Evolutionary conservation across 2,888 invertebrate species (phyloP), one percentile per base, ranked within the genome.

Genomic region (Craniophora ligustri): DNA sequence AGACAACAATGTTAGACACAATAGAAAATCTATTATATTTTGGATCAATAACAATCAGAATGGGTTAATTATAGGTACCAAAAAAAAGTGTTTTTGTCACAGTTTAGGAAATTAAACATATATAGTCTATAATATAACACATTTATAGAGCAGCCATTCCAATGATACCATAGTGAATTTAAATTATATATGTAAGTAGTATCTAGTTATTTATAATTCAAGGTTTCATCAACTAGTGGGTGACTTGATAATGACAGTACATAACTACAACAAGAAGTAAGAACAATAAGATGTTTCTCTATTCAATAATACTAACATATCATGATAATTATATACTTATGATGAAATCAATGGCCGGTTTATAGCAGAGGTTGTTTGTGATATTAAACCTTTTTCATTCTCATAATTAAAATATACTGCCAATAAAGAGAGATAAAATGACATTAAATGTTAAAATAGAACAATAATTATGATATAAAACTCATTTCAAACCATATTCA

Each of bases 401-500:
- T 3, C n/a, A n/a, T 23, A 32, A 21, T 19, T 26, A 26, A 14
- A 40, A 31, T 42, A 44, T n/a, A 65, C 36, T 38, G 53, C 23
- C 23, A 41, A 36, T 50, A 35, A 40, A 45, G n/a, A 30, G 45
- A 23, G 18, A 48, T 38, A 5, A 31, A 48, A 47, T 21, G 47
- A 18, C 38, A 57, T 31, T 59, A 32, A 48, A 21, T 38, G 40
- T 49, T 10, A 40, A 18, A 41, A 40, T 41, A 55, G 36, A 44
- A n/a, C n/a, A 53, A 40, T 32, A 8, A 48, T 26, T 39, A 6
- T 15, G 55, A 40, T n/a, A 51, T 8, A 34, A 51, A 58, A 54
- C 38, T 31, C 8, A 66, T 53, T 62, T 36, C 64, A 64, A 72
- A 72, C 74, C 72, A 48, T 63, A 28, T 63, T 11, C 3, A 1